Percentiles rank a stretch among this genome's conserved stretches.
Evolutionary conservation across 2,888 invertebrate species (phyloP).

Genomic region (Bugula neritina): DNA sequence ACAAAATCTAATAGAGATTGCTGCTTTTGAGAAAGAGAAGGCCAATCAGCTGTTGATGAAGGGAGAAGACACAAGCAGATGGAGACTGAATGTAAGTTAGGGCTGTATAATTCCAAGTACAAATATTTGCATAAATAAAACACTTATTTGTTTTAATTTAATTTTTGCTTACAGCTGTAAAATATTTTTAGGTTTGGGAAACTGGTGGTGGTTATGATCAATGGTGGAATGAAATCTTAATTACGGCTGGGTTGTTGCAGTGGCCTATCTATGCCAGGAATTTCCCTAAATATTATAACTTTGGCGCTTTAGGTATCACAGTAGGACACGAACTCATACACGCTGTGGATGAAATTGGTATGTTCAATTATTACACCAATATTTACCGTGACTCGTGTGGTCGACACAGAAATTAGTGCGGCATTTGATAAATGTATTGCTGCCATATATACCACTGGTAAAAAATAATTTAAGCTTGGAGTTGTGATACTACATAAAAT

Average conservation of each 20-base stretch:
- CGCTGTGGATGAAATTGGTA: constrained; percentile 42
- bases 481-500: no score
- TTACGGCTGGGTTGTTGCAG: constrained; percentile 44
- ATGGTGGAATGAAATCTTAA: constrained; percentile 43
- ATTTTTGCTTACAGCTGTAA: no score
- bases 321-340: constrained; percentile 39
- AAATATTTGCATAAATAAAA: no score
- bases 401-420: no score
- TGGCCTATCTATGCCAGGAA: constrained; percentile 42
- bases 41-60: constrained; percentile 34
- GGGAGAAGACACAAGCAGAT: neutral
- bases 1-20: constrained; percentile 56
- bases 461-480: no score
- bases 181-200: constrained; percentile 32
- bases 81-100: constrained; percentile 18
- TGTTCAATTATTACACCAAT: no score
- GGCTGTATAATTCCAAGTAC: no score
- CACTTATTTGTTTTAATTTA: no score
- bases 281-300: constrained; percentile 41
- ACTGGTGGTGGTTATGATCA: constrained; percentile 36
- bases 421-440: no score
- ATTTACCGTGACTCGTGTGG: no score
- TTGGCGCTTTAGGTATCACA: constrained; percentile 41
- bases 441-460: no score
- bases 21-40: constrained; percentile 52